These are phyloP conservation scores for Drosophila leontia DNA, from an alignment of 1,140 invertebrate species.

Conservation along the genomic window DNA sequence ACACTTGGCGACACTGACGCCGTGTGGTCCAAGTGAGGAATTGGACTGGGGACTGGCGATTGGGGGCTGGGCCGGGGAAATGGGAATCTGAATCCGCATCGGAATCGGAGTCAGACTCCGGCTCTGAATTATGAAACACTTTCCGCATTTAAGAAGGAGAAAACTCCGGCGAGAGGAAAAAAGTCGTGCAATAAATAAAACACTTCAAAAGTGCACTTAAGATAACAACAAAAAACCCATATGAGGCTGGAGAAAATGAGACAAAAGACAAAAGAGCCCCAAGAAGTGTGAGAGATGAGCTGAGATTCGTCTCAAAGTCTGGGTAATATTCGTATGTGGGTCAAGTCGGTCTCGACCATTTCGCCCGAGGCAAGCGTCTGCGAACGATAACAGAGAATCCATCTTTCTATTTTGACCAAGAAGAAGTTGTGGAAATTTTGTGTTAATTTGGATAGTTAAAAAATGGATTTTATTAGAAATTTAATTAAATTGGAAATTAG, in stretches of 20 bases:
- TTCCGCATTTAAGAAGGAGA: slow-evolving; percentile 50
- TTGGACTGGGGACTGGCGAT: background rate
- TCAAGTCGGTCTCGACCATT: slow-evolving; percentile 37
- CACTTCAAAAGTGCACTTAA: slow-evolving; percentile 79
- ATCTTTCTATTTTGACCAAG: background rate
- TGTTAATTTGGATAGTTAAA: background rate
- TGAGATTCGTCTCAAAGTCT: slow-evolving; percentile 25
- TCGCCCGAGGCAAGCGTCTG: slow-evolving; percentile 2
- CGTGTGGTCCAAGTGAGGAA: slow-evolving; percentile 67
- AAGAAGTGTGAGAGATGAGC: slow-evolving; percentile 42
- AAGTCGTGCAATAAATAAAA: slow-evolving; percentile 82
- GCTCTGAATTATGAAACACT: slow-evolving; percentile 75
- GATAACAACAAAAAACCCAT: slow-evolving; percentile 57
- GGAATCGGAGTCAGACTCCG: slow-evolving; percentile 36
- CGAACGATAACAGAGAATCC: background rate
- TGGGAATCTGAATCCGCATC: slow-evolving; percentile 36
- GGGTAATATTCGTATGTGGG: slow-evolving; percentile 57
- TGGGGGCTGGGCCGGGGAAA: slow-evolving; percentile 18
- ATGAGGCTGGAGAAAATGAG: slow-evolving; percentile 33
- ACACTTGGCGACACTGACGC: slow-evolving; percentile 74
- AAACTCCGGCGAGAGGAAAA: slow-evolving; percentile 39
- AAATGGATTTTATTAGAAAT: too few species aligned
- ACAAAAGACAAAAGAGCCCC: slow-evolving; percentile 42
- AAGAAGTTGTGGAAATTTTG: background rate
- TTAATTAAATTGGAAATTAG: background rate